Base-by-base conservation (phyloP, 2,888 invertebrate genomes). In the Agriotes lineatus region DNA sequence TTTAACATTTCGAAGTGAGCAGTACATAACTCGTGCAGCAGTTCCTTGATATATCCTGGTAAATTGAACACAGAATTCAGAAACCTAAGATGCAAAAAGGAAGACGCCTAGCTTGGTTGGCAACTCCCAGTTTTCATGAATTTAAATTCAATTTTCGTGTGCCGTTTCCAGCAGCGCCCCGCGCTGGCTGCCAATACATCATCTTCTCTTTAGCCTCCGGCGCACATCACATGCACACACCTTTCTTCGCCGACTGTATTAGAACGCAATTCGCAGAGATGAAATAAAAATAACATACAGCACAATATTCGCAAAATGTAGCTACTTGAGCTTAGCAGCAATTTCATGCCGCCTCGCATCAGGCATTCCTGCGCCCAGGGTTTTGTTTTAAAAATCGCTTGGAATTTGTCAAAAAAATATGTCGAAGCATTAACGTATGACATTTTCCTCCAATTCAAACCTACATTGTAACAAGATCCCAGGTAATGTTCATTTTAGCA, bases 71-170 rank as follows among this genome's bases (percentile, higher is more conserved):
- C 66, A 63, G 69, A 69, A 61, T 66, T 57, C 61, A 61, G 64
- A 63, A 62, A 58, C 66, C 67, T 59, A 62, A 61, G 52, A 70
- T 67, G 66, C 66, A 62, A 70, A 70, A 70, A 66, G 61, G 66
- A 70, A 70, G 65, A 65, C 65, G 69, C 64, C 56, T 64, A 62
- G 70, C 62, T 66, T 60, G 63, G 70, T 72, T 79, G 77, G 79
- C 80, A 80, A 81, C 81, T 81, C 81, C 79, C 81, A 81, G 79
- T 81, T 82, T 82, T 82, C 82, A 82, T 82, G 82, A 82, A 82
- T 82, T 82, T 82, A 82, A 82, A 82, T 82, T 82, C 82, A 82
- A 82, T 82, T 82, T 82, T 81, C 82, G 78, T 80, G 79, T 82
- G 81, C 80, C 80, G 80, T 80, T 79, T 79, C 78, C 81, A 80